Base-by-base conservation (phyloP, 1,140 invertebrate genomes). In the Popillia japonica region DNA sequence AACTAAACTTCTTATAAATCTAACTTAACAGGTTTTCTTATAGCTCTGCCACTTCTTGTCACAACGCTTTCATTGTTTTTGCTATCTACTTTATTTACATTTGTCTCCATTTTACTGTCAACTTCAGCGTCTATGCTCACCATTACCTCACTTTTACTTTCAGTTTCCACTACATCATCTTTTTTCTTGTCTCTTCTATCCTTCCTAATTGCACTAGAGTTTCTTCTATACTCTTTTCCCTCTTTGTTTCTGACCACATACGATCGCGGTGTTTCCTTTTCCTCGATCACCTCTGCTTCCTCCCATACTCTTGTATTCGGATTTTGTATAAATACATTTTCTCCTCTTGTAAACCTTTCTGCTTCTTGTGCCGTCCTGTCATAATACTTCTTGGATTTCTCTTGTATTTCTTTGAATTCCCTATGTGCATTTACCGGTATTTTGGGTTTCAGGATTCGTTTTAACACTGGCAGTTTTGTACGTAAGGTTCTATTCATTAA, bases 1-100 rank as follows among this genome's bases (percentile, higher is more conserved):
- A 41, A 78, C 79, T 27, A 73, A 41, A 78, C 79, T 27, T 73
- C 8, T 75, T 84, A 64, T 64, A 64, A 64, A 64, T 64, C 3
- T 20, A 64, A 64, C 14, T 82, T 72, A 64, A 64, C 9, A 64
- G 14, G 20, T 64, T 64, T 64, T 48, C 27, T 48, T 48, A 48
- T 48, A 14, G 44, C 55, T 34, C 44, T 48, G n/a, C 44, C 44
- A 48, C 44, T 48, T 48, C n/a, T 48, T 48, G 44, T 48, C 10
- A 17, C n/a, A 48, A 14, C 44, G 44, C n/a, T 10, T 48, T 48
- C 44, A 22, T 64, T 64, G 59, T 7, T 23, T 64, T 9, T 22
- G 9, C 9, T 10, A 22, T 64, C 20, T 10, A 6, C 20, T 64
- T 64, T 23, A 22, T 10, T 64, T n/a, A 22, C 20, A 9, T 64